A percentile compares a stretch with the other conserved stretches of the same genome.
Evolutionary conservation across 2,888 invertebrate species (phyloP).

Genomic region (Ectobius pallidus): DNA sequence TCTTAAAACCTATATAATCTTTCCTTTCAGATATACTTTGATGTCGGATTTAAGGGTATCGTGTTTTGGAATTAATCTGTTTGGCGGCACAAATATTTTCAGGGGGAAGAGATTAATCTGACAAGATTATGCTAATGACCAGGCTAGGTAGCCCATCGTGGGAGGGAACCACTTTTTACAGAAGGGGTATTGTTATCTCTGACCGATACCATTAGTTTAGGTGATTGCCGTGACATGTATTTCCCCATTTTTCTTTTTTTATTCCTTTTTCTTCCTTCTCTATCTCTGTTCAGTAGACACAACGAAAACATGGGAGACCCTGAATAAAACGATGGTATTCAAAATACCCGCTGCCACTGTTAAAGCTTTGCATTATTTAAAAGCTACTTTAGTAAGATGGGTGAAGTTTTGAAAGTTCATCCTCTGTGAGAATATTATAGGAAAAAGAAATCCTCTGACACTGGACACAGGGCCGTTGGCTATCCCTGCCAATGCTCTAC

Average conservation of each 20-base stretch:
- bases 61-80: neutral
- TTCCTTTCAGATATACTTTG: neutral
- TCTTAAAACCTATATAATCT: neutral
- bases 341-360: too few relatives aligned
- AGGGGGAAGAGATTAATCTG: neutral
- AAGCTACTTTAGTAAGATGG: too few relatives aligned
- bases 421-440: too few relatives aligned
- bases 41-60: neutral
- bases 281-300: neutral
- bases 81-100: neutral
- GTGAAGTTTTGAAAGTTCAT: too few relatives aligned
- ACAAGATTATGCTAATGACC: constrained; percentile 1
- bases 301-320: too few relatives aligned
- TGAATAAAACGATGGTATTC: too few relatives aligned
- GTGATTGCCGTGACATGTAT: neutral
- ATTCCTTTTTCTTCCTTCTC: neutral
- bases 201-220: neutral
- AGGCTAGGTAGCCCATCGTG: neutral
- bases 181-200: neutral
- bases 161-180: constrained; percentile 8
- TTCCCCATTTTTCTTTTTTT: neutral
- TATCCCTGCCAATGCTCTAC: too few relatives aligned
- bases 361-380: too few relatives aligned
- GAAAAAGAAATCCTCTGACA: too few relatives aligned
- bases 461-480: too few relatives aligned